phyloP scores from a whole-genome alignment of 2,797 vertebrate species.

The Hippoglossus hippoglossus region DNA sequence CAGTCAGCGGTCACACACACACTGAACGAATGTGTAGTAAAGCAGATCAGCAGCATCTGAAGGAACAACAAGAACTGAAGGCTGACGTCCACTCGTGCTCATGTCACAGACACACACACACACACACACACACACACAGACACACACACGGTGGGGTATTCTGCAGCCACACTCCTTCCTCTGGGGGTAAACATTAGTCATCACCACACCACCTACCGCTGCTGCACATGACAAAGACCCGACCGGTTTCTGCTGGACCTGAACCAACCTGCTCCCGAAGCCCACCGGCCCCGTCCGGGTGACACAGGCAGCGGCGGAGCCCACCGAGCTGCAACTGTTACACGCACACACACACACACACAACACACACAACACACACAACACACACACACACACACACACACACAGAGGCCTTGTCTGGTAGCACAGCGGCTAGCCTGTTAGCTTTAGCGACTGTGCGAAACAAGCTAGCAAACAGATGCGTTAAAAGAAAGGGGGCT shows the following conservation, averaged over 20 bases:
- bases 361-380: slow-evolving; percentile 64
- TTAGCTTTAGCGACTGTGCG: slow-evolving; percentile 56
- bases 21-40: too few species aligned
- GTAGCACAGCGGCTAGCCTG: slow-evolving; percentile 42
- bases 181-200: slow-evolving; percentile 66
- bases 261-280: slow-evolving; percentile 36
- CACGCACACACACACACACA: slow-evolving; percentile 64
- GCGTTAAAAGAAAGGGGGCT: neutral
- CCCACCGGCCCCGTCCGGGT: slow-evolving; percentile 50
- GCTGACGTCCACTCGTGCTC: slow-evolving; percentile 43
- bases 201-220: slow-evolving; percentile 27
- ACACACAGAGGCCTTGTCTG: slow-evolving; percentile 51
- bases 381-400: slow-evolving; percentile 62
- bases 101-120: slow-evolving; percentile 21
- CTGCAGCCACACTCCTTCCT: slow-evolving; percentile 34
- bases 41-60: neutral
- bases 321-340: slow-evolving; percentile 42
- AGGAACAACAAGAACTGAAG: slow-evolving; percentile 2
- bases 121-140: slow-evolving; percentile 7
- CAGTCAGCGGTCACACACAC: neutral
- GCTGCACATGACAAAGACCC: slow-evolving; percentile 29
- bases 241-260: slow-evolving; percentile 40
- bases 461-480: slow-evolving; percentile 26
- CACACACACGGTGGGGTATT: slow-evolving; percentile 1
- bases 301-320: slow-evolving; percentile 46